Conservation (phyloP, 2,797 vertebrate species). For the Menidia menidia region DNA sequence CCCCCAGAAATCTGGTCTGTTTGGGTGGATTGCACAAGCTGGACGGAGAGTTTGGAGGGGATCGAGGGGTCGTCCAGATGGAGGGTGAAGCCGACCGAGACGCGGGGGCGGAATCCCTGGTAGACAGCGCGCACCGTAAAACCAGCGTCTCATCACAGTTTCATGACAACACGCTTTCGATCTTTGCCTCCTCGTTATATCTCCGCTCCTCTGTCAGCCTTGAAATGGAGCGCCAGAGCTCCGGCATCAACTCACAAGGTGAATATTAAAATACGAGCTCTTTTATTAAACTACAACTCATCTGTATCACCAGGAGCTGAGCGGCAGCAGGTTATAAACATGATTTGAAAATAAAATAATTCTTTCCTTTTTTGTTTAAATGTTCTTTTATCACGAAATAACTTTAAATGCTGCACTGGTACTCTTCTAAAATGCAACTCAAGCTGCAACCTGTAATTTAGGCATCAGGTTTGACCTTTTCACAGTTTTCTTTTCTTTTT, state of each 20-base stretch:
- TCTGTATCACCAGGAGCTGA: slow-evolving; percentile 26
- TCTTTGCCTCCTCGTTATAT: slow-evolving; percentile 19
- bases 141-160: slow-evolving; percentile 40
- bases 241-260: slow-evolving; percentile 35
- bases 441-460: slow-evolving; percentile 5
- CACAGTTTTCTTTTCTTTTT: background rate
- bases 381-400: background rate
- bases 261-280: slow-evolving; percentile 54
- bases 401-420: background rate
- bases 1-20: slow-evolving; percentile 13
- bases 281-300: slow-evolving; percentile 65
- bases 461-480: background rate
- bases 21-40: slow-evolving; percentile 28
- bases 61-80: slow-evolving; percentile 55
- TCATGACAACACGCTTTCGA: slow-evolving; percentile 13
- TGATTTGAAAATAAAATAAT: slow-evolving; percentile 21
- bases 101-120: slow-evolving; percentile 31
- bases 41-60: slow-evolving; percentile 12
- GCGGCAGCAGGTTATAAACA: slow-evolving; percentile 37
- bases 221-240: slow-evolving; percentile 31
- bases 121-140: slow-evolving; percentile 16
- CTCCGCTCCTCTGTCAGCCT: slow-evolving; percentile 31
- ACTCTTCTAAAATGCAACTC: background rate
- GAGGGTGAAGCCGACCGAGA: slow-evolving; percentile 46
- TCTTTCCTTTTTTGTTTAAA: too few species aligned